These are phyloP conservation scores for Sarcophaga bullata DNA, from an alignment of 1,140 invertebrate species.

Conservation along the genomic window DNA sequence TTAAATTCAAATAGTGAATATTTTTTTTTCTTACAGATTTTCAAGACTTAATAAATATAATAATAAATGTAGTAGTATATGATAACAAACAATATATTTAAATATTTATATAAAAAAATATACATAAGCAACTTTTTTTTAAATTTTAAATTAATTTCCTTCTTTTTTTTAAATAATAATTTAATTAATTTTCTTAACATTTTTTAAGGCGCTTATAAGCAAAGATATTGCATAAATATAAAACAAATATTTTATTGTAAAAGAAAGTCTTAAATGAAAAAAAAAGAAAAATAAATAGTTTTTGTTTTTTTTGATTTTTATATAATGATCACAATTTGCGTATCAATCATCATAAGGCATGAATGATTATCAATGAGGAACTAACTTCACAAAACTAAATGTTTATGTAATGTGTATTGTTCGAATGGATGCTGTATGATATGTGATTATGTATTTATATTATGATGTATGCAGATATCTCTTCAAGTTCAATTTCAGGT, in stretches of 20 bases:
- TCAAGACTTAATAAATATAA: neutral
- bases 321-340: conserved; percentile 34
- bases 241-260: neutral
- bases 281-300: too few species aligned
- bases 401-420: neutral
- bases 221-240: neutral
- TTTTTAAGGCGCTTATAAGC: neutral
- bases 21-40: neutral
- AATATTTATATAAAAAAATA: neutral
- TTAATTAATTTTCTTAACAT: neutral
- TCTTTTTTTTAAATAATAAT: too few species aligned
- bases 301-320: conserved; percentile 21
- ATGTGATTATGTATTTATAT: neutral
- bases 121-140: neutral
- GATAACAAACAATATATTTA: conserved; percentile 14
- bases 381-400: neutral
- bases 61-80: too few species aligned
- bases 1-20: neutral
- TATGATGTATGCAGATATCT: neutral
- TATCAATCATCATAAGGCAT: neutral
- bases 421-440: neutral
- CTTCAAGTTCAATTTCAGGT: too few species aligned
- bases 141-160: neutral
- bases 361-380: neutral
- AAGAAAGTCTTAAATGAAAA: conserved; percentile 1